Percentiles rank a stretch among this genome's conserved stretches.
Conservation (phyloP, 2,113 vertebrate genomes). For the Ceyx melanurus region DNA sequence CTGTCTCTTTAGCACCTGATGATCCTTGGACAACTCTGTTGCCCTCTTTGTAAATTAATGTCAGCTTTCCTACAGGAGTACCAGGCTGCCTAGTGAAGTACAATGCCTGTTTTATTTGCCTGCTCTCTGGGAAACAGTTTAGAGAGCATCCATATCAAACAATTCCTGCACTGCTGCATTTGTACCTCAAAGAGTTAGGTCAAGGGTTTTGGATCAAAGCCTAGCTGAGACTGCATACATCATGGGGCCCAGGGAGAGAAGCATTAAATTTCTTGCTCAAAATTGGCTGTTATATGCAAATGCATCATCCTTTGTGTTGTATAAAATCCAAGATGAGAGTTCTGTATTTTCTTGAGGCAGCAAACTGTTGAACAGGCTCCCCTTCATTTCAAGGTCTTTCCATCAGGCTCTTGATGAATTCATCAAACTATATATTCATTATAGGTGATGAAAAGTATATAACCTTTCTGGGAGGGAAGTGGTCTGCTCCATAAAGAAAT, state of each 20-base stretch:
- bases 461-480: neutral
- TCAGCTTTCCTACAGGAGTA: neutral
- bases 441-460: slow-evolving; percentile 37
- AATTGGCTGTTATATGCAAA: slow-evolving; percentile 43
- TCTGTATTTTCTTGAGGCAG: slow-evolving; percentile 22
- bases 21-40: slow-evolving; percentile 4
- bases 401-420: slow-evolving; percentile 5
- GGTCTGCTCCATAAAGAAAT: slow-evolving; percentile 1
- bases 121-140: slow-evolving; percentile 23
- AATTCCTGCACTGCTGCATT: neutral
- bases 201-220: slow-evolving; percentile 58
- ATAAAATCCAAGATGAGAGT: neutral
- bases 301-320: slow-evolving; percentile 39
- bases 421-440: slow-evolving; percentile 28
- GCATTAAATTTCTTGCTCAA: slow-evolving; percentile 26
- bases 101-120: slow-evolving; percentile 5
- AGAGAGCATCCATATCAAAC: slow-evolving; percentile 20
- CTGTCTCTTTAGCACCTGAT: neutral
- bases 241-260: neutral
- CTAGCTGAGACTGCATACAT: slow-evolving; percentile 11
- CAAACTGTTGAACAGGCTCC: slow-evolving; percentile 26
- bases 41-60: slow-evolving; percentile 27
- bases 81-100: neutral
- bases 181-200: neutral
- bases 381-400: slow-evolving; percentile 25